These are phyloP conservation scores for Mesochorus sp. DNA, from an alignment of 2,888 invertebrate genomes.

Conservation along the genomic window DNA sequence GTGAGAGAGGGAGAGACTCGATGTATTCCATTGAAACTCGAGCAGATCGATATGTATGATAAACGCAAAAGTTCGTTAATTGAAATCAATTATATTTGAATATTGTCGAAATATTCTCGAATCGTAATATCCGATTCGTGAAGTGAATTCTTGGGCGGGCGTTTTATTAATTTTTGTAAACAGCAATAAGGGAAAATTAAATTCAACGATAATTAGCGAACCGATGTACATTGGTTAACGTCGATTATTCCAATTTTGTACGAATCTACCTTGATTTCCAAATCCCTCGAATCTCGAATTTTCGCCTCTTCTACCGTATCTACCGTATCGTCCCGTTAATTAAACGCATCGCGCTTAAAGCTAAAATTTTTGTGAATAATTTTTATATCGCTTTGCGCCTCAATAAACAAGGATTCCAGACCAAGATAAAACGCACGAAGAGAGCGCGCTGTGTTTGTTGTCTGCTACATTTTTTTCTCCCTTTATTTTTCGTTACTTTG, in stretches of 20 bases:
- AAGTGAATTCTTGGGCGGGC: no score
- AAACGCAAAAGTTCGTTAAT: no score
- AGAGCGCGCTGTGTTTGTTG: background rate
- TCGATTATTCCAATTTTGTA: constrained; percentile 31
- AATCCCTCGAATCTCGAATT: constrained; percentile 25
- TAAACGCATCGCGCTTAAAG: constrained; percentile 20
- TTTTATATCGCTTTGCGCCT: constrained; percentile 55
- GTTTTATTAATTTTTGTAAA: background rate
- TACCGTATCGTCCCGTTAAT: constrained; percentile 30
- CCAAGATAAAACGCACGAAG: constrained; percentile 50
- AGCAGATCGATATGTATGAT: no score
- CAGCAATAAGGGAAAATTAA: background rate
- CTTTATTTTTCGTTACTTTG: background rate
- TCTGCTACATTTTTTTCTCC: constrained; percentile 48
- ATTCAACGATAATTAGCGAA: constrained; percentile 26
- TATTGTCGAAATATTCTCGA: no score
- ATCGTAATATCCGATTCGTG: no score
- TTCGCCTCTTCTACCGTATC: constrained; percentile 21
- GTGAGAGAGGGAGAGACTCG: no score
- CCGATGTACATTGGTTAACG: constrained; percentile 27
- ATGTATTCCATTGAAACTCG: no score
- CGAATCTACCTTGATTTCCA: constrained; percentile 14
- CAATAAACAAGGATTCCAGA: constrained; percentile 74
- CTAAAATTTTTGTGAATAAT: constrained; percentile 30
- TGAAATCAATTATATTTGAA: no score